Percentiles rank a stretch among this genome's conserved stretches.
Conservation (phyloP, 2,888 invertebrate genomes). For the Melanophora roralis region DNA sequence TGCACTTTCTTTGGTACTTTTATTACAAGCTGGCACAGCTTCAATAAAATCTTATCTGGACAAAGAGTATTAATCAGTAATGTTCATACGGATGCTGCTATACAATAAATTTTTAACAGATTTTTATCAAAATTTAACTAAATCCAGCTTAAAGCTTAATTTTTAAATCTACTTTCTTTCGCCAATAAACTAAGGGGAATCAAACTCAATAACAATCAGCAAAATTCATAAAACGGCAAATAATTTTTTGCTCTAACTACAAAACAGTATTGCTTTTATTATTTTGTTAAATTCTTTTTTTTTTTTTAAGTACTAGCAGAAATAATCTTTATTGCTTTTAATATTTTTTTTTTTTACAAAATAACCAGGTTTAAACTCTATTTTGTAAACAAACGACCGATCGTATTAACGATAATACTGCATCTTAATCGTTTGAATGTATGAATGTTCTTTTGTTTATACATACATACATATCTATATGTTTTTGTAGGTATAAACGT, state of each 20-base stretch:
- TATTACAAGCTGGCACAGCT: not conserved
- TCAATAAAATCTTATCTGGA: not conserved
- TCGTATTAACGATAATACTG: not conserved
- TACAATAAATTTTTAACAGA: conserved; percentile 7
- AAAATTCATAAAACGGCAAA: not conserved
- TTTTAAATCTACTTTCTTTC: conserved; percentile 4
- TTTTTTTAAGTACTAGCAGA: not conserved
- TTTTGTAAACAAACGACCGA: not conserved
- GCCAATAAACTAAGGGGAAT: not conserved
- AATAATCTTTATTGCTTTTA: not conserved
- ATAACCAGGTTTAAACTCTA: not conserved
- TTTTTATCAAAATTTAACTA: not conserved
- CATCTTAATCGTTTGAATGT: too few species aligned
- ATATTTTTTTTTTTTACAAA: not conserved
- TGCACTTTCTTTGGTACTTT: not conserved
- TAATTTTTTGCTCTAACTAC: not conserved
- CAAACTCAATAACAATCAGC: not conserved
- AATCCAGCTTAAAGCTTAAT: not conserved
- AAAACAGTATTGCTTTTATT: not conserved
- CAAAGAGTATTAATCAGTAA: not conserved
- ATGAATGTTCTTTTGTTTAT: too few species aligned
- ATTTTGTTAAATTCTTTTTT: not conserved
- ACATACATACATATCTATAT: too few species aligned
- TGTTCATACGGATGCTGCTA: not conserved
- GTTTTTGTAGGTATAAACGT: too few species aligned